Conservation (phyloP, 1,140 invertebrate species). For the Drosophila santomea region DNA sequence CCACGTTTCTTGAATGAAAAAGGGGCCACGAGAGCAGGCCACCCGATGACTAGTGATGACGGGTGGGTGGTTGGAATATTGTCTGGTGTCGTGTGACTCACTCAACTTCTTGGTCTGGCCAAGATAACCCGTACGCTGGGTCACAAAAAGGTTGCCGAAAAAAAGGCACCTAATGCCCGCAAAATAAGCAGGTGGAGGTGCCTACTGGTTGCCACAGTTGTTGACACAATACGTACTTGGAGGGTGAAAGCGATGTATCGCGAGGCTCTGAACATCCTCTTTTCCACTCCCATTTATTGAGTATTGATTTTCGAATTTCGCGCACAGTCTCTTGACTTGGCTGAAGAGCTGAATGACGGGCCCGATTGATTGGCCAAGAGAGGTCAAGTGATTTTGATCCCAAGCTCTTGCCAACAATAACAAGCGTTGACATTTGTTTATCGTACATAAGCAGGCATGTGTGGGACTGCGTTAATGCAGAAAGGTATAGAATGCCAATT, state of each 20-base stretch:
- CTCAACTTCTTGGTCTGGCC: constrained; percentile 15
- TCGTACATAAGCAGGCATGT: constrained; percentile 3
- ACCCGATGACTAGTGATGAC: constrained; percentile 2
- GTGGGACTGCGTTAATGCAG: constrained; percentile 1
- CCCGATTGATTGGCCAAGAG: constrained; percentile 23
- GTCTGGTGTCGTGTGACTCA: constrained; percentile 60
- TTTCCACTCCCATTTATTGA: constrained; percentile 10
- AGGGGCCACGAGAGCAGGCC: constrained; percentile 37
- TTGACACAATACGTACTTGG: constrained; percentile 28
- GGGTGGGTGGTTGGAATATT: not conserved
- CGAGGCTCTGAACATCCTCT: constrained; percentile 8
- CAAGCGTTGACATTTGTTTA: constrained; percentile 34
- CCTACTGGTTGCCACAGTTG: constrained; percentile 16
- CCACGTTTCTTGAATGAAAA: constrained; percentile 75
- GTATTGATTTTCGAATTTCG: constrained; percentile 58
- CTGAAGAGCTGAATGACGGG: constrained; percentile 3
- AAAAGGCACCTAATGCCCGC: constrained; percentile 61
- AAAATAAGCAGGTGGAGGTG: not conserved
- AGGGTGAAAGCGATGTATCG: constrained; percentile 35
- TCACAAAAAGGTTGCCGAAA: not conserved
- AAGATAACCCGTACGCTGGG: constrained; percentile 7
- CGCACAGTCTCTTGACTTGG: constrained; percentile 35
- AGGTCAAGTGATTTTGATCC: constrained; percentile 13
- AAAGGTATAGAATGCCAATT: not conserved
- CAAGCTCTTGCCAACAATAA: constrained; percentile 14